Conservation (phyloP, 2,888 invertebrate genomes). For the Trichacis sp. region DNA sequence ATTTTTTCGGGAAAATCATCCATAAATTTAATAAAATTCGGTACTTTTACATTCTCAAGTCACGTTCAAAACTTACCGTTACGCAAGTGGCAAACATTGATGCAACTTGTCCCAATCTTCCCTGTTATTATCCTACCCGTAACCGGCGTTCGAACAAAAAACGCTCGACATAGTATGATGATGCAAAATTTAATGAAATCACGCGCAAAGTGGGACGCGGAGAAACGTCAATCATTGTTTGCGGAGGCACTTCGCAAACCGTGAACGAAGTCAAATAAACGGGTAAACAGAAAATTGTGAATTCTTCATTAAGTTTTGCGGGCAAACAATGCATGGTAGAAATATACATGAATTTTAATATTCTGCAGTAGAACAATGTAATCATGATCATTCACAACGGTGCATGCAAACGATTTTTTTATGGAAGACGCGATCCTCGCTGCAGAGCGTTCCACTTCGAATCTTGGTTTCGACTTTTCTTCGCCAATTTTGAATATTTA, state of each 20-base stretch:
- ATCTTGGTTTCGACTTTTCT: no score
- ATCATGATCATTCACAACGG: neutral
- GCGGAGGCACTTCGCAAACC: neutral
- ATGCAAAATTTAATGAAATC: conserved; percentile 3
- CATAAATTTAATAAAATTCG: neutral
- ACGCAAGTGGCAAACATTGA: neutral
- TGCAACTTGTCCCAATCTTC: conserved; percentile 7
- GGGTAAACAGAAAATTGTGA: neutral
- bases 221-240: conserved; percentile 1
- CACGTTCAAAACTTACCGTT: neutral
- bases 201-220: neutral
- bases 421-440: neutral
- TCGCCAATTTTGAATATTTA: no score
- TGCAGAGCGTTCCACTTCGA: no score
- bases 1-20: no score
- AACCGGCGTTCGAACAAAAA: neutral
- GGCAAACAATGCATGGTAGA: conserved; percentile 5
- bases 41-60: no score
- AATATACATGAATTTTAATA: neutral
- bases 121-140: neutral
- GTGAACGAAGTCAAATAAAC: neutral
- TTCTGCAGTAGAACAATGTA: neutral
- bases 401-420: conserved; percentile 7
- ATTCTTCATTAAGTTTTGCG: conserved; percentile 6
- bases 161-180: neutral